phyloP scores from a whole-genome alignment of 2,888 invertebrate genomes.

The Gordius sp. region DNA sequence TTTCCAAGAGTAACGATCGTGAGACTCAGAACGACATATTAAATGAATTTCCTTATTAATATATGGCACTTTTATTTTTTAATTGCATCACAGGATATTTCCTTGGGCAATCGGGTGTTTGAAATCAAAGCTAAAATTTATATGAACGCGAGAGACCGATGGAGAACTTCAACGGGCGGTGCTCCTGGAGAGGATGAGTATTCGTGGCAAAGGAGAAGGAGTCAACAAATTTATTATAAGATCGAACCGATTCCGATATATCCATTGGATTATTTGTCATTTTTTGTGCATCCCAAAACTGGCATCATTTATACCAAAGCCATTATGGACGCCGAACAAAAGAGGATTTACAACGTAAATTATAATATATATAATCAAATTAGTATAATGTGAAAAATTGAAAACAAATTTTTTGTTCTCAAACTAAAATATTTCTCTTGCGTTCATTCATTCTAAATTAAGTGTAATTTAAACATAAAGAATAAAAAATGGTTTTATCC shows the following conservation, averaged over 20 bases:
- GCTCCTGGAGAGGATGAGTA: background rate
- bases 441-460: no score
- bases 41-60: no score
- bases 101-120: background rate
- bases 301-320: background rate
- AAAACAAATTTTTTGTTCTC: no score
- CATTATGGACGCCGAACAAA: background rate
- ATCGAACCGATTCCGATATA: background rate
- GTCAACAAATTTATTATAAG: conserved; percentile 5
- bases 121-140: conserved; percentile 10
- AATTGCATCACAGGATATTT: no score
- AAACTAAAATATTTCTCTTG: no score
- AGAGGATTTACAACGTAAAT: background rate
- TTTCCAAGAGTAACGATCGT: no score
- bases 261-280: background rate
- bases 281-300: conserved; percentile 7
- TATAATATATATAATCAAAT: no score
- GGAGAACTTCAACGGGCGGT: background rate
- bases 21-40: no score
- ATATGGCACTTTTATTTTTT: no score
- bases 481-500: no score
- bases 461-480: no score
- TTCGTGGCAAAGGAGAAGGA: background rate
- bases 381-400: no score
- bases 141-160: background rate